Percentiles rank a stretch among this genome's conserved stretches.
Conservation (phyloP, 2,888 invertebrate genomes). For the Orgyia antiqua region DNA sequence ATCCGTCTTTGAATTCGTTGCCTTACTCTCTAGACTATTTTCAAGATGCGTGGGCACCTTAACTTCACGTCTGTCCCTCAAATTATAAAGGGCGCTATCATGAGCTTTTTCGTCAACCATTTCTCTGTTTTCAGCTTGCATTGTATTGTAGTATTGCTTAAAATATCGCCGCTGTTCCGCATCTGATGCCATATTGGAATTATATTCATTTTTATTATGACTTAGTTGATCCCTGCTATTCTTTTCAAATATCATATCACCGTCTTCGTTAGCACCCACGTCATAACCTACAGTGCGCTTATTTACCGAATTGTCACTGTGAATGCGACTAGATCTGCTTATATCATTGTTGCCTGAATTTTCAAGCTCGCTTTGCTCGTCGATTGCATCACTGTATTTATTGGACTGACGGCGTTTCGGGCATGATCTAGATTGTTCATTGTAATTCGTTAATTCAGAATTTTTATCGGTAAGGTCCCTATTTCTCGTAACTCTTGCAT, state of each 20-base stretch:
- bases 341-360: slow-evolving; percentile 25
- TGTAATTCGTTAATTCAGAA: slow-evolving; percentile 9
- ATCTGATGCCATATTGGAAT: slow-evolving; percentile 31
- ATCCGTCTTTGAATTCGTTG: slow-evolving; percentile 21
- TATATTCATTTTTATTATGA: slow-evolving; percentile 31
- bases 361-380: slow-evolving; percentile 29
- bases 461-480: slow-evolving; percentile 30
- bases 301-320: slow-evolving; percentile 22
- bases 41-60: slow-evolving; percentile 21
- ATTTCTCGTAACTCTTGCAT: slow-evolving; percentile 24
- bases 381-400: slow-evolving; percentile 29
- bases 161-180: slow-evolving; percentile 30
- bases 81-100: slow-evolving; percentile 26
- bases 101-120: slow-evolving; percentile 29
- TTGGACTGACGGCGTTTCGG: slow-evolving; percentile 19
- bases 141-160: slow-evolving; percentile 35
- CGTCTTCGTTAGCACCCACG: slow-evolving; percentile 31
- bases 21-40: slow-evolving; percentile 21
- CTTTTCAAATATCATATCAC: slow-evolving; percentile 37
- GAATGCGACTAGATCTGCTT: slow-evolving; percentile 25
- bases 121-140: slow-evolving; percentile 36
- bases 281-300: slow-evolving; percentile 30
- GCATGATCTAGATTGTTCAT: slow-evolving; percentile 20
- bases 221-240: slow-evolving; percentile 28
- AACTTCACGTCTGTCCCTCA: slow-evolving; percentile 46